phyloP scores from a whole-genome alignment of 1,140 invertebrate genomes.

The Amphibalanus amphitrite region DNA sequence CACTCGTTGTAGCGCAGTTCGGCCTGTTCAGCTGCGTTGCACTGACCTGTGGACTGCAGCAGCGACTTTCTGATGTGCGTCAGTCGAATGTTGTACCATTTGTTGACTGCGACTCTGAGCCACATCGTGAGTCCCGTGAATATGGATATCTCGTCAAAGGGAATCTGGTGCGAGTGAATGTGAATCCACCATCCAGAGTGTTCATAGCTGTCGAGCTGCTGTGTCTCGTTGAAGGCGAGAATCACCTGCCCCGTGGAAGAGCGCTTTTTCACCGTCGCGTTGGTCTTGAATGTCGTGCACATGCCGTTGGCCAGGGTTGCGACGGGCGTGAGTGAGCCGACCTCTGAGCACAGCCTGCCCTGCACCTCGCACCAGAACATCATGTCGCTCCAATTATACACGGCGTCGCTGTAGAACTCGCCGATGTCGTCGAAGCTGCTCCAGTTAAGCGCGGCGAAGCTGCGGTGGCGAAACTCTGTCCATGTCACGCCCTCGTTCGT shows the following conservation, averaged over 20 bases:
- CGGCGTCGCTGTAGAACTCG: neutral
- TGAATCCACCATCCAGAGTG: neutral
- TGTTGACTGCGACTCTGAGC: neutral
- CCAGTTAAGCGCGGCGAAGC: neutral
- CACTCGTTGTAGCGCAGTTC: neutral
- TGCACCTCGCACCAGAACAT: neutral
- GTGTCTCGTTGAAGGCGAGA: neutral
- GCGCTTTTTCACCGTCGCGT: neutral
- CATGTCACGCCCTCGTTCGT: neutral
- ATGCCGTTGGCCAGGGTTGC: neutral
- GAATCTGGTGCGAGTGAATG: neutral
- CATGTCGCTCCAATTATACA: neutral
- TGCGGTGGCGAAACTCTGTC: neutral
- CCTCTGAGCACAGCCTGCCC: neutral
- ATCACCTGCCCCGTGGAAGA: neutral
- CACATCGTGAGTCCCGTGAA: neutral
- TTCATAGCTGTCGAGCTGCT: neutral
- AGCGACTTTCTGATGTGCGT: neutral
- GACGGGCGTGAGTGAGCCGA: neutral
- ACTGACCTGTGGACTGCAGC: neutral
- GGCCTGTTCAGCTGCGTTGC: too few species aligned
- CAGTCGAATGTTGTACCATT: neutral
- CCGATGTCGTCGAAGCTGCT: neutral
- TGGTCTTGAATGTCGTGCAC: neutral
- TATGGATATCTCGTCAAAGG: neutral